Percentiles rank a stretch among this genome's conserved stretches.
Conservation (phyloP, 2,797 vertebrate genomes). For the Eleutherodactylus coqui region DNA sequence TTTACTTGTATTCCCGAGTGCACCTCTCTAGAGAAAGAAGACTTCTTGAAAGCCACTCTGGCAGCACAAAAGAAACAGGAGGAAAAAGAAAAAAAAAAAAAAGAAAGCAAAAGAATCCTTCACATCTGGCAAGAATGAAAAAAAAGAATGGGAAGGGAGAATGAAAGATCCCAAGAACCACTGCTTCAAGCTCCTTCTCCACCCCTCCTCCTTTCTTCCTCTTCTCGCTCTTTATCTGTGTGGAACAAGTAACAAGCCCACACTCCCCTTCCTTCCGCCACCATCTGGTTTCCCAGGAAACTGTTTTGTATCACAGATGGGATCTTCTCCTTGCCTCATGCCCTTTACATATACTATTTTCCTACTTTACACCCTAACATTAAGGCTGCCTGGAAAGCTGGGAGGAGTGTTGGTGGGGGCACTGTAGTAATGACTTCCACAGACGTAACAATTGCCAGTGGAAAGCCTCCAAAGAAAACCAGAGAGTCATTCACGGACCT, state of each 20-base stretch:
- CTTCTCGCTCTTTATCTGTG: constrained; percentile 67
- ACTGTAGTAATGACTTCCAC: not conserved
- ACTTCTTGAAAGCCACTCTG: constrained; percentile 45
- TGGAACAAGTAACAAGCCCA: constrained; percentile 71
- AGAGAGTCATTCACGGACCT: not conserved
- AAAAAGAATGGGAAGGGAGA: constrained; percentile 80
- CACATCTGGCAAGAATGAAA: constrained; percentile 89
- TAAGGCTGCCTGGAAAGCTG: not conserved
- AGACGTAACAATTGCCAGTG: not conserved
- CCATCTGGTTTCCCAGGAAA: constrained; percentile 79
- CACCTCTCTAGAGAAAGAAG: constrained; percentile 41
- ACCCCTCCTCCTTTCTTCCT: constrained; percentile 58
- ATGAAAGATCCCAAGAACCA: constrained; percentile 83
- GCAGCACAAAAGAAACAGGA: constrained; percentile 61
- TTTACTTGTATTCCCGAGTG: constrained; percentile 32
- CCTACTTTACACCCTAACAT: not conserved
- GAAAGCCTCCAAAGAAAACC: not conserved
- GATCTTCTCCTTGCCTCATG: constrained; percentile 70
- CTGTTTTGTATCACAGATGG: constrained; percentile 78
- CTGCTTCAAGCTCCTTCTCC: constrained; percentile 69
- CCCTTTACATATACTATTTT: constrained; percentile 19
- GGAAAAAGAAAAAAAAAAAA: constrained; percentile 3
- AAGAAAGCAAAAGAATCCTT: constrained; percentile 52
- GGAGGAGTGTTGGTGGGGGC: too few species aligned
- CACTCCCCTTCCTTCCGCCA: constrained; percentile 63